These are phyloP conservation scores for Bibio marci DNA, from an alignment of 2,888 invertebrate species.

Conservation along the genomic window DNA sequence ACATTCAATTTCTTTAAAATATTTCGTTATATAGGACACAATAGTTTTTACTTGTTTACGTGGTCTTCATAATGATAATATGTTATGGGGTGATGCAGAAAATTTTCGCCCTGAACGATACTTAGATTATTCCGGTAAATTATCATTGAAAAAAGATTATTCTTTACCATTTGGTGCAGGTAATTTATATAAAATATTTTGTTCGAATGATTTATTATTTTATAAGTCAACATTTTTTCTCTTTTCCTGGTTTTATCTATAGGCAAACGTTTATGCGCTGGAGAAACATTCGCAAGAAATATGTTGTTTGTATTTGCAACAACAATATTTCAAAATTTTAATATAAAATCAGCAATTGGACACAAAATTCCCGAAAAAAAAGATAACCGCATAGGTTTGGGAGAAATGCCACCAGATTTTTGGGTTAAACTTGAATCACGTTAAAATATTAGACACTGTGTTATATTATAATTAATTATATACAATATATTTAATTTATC, in stretches of 20 bases:
- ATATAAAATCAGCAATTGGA: constrained; percentile 35
- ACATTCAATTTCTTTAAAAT: too few relatives aligned
- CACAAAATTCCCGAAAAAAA: constrained; percentile 28
- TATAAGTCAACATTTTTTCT: not conserved
- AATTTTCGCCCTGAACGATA: constrained; percentile 49
- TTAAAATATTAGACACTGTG: too few relatives aligned
- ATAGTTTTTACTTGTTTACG: constrained; percentile 36
- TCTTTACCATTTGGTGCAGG: constrained; percentile 50
- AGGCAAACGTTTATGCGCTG: constrained; percentile 51
- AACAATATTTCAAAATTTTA: constrained; percentile 44
- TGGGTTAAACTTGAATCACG: constrained; percentile 37
- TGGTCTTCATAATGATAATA: constrained; percentile 36
- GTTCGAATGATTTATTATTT: not conserved
- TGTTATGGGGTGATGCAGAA: constrained; percentile 46
- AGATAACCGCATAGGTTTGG: constrained; percentile 32
- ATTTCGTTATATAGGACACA: constrained; percentile 32
- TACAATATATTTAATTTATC: too few relatives aligned
- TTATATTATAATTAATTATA: too few relatives aligned
- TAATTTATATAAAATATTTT: constrained; percentile 17
- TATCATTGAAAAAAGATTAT: constrained; percentile 37
- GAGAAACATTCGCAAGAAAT: constrained; percentile 52
- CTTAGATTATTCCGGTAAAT: constrained; percentile 34
- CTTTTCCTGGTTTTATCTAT: constrained; percentile 11
- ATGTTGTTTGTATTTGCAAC: constrained; percentile 42
- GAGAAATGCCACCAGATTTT: constrained; percentile 36